Conservation (phyloP, 37 sponge, comb jelly and placozoan species). For the Theonella swinhoei region DNA sequence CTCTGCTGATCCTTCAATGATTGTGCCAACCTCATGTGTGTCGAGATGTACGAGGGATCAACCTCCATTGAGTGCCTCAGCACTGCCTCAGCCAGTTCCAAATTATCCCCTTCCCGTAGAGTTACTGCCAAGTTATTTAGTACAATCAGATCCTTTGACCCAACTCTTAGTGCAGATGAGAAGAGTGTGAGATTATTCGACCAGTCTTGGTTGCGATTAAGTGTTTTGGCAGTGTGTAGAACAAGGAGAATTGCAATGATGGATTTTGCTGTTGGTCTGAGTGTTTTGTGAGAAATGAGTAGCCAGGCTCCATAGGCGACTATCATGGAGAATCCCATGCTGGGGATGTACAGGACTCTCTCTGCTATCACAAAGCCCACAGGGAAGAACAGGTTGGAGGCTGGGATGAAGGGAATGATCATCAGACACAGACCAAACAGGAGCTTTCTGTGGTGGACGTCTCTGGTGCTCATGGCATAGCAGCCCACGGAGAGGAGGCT, state of each 20-base stretch:
- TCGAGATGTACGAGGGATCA: conserved; percentile 63
- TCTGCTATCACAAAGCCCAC: conserved; percentile 92
- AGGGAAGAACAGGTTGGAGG: conserved; percentile 85
- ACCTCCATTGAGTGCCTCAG: conserved; percentile 45
- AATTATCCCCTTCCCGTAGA: conserved; percentile 43
- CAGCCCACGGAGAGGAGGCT: conserved; percentile 37
- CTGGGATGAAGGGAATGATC: conserved; percentile 85
- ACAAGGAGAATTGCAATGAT: conserved; percentile 28
- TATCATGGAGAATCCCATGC: conserved; percentile 21
- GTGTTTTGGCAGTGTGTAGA: conserved; percentile 45
- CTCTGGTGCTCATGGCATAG: background rate
- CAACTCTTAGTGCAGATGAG: conserved; percentile 55
- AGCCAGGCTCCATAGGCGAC: background rate
- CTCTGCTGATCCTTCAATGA: conserved; percentile 46
- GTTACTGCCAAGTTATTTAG: conserved; percentile 78
- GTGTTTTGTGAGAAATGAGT: background rate
- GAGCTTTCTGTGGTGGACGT: conserved; percentile 1
- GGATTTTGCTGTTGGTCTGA: background rate
- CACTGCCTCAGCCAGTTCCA: conserved; percentile 44
- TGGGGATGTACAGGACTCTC: conserved; percentile 81
- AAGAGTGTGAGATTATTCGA: conserved; percentile 55
- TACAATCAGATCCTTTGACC: conserved; percentile 67
- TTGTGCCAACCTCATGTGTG: conserved; percentile 73
- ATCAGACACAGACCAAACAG: conserved; percentile 61
- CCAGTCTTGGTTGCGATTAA: conserved; percentile 65